A percentile compares a stretch with the other conserved stretches of the same genome.
Evolutionary conservation across 1,140 invertebrate species (phyloP).

Genomic region (Metopolophium dirhodum): DNA sequence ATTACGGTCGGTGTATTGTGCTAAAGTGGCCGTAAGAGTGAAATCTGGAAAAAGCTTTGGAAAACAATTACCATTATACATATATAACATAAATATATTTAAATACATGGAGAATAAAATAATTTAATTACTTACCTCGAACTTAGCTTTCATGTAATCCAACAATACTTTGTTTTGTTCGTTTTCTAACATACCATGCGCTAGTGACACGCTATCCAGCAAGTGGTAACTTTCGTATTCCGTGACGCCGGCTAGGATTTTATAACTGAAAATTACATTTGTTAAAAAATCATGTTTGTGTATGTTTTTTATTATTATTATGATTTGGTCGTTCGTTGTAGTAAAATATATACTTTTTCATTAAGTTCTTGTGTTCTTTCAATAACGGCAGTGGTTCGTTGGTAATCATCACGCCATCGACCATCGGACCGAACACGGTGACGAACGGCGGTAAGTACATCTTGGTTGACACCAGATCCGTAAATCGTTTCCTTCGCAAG

Average conservation of each 20-base stretch:
- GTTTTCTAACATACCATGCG: conserved; percentile 79
- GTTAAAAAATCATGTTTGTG: background rate
- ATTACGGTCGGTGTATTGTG: conserved; percentile 7
- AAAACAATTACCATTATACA: conserved; percentile 4
- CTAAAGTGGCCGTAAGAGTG: conserved; percentile 1
- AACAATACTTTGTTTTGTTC: conserved; percentile 79
- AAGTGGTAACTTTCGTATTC: conserved; percentile 86
- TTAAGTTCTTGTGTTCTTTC: conserved; percentile 32
- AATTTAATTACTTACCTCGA: conserved; percentile 63
- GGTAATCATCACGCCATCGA: conserved; percentile 83
- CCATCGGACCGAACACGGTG: conserved; percentile 78
- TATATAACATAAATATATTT: background rate
- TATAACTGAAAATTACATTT: conserved; percentile 70
- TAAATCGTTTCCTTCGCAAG: conserved; percentile 69
- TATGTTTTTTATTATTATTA: background rate
- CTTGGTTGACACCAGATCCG: conserved; percentile 76
- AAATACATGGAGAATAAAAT: background rate
- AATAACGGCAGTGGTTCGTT: conserved; percentile 68
- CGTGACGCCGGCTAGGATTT: conserved; percentile 87
- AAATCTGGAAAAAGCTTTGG: conserved; percentile 29
- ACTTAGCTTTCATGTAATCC: conserved; percentile 74
- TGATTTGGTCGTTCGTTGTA: background rate
- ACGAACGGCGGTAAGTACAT: conserved; percentile 71
- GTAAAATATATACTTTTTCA: conserved; percentile 22
- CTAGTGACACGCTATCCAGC: conserved; percentile 77